A percentile compares a stretch with the other conserved stretches of the same genome.
Evolutionary conservation across 2,888 invertebrate species (phyloP).

Genomic region (Biston betularia): DNA sequence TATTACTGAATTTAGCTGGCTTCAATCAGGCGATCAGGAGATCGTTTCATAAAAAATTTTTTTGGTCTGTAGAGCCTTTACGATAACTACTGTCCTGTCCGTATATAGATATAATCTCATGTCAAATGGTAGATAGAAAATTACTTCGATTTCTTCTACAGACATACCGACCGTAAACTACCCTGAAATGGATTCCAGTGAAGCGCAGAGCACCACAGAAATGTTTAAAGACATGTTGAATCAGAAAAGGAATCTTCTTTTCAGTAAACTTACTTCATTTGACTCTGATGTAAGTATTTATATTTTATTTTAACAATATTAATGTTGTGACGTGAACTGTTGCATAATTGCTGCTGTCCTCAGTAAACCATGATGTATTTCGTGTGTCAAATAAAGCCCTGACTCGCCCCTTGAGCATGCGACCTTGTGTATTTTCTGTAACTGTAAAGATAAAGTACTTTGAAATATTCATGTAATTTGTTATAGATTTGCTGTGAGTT

Average conservation of each 20-base stretch:
- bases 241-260: constrained; percentile 94
- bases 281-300: constrained; percentile 93
- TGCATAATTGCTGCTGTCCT: constrained; percentile 60
- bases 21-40: too few species aligned
- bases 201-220: constrained; percentile 93
- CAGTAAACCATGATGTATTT: constrained; percentile 21
- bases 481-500: constrained; percentile 5
- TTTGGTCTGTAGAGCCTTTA: too few species aligned
- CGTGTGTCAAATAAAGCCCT: constrained; percentile 15
- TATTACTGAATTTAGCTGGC: too few species aligned
- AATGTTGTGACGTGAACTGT: constrained; percentile 47
- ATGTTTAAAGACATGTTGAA: constrained; percentile 97
- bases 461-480: constrained; percentile 6
- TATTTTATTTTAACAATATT: neutral
- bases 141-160: constrained; percentile 37
- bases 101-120: too few species aligned
- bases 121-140: neutral
- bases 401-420: constrained; percentile 51
- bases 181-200: constrained; percentile 88
- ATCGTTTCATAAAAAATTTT: too few species aligned
- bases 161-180: constrained; percentile 85
- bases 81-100: too few species aligned
- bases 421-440: constrained; percentile 24
- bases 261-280: constrained; percentile 95
- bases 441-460: neutral